phyloP scores from a whole-genome alignment of 2,113 vertebrate species.

The Neolamprologus ventralis region DNA sequence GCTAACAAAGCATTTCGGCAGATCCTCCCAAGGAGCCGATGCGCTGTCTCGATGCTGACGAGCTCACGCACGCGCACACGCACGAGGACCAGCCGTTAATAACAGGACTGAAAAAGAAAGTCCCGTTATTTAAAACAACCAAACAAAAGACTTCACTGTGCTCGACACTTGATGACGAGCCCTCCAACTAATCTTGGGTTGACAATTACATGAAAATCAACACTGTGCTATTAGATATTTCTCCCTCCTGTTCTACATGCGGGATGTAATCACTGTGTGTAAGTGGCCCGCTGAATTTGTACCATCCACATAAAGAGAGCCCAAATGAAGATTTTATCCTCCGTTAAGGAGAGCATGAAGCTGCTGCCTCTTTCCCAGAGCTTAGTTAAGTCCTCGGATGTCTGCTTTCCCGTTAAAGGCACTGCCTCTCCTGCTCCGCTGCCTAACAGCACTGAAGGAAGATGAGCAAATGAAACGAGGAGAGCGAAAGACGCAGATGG shows the following conservation, averaged over 20 bases:
- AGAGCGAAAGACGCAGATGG: conserved; percentile 29
- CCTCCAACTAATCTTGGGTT: neutral
- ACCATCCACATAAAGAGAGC: neutral
- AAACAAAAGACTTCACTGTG: neutral
- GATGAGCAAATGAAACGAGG: conserved; percentile 23
- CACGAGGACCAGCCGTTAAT: neutral
- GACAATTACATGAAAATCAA: neutral
- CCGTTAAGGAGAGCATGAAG: conserved; percentile 12
- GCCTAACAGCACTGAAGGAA: conserved; percentile 37
- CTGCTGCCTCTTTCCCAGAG: conserved; percentile 6
- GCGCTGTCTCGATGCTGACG: conserved; percentile 2
- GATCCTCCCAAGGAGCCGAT: neutral
- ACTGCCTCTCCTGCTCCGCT: neutral
- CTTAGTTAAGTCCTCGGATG: conserved; percentile 48
- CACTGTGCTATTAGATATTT: neutral
- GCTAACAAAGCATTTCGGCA: conserved; percentile 48
- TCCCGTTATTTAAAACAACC: neutral
- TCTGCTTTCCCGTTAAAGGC: conserved; percentile 25
- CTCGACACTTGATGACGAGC: neutral
- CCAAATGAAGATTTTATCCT: conserved; percentile 28
- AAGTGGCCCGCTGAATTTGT: neutral
- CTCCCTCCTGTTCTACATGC: neutral
- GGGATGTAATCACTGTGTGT: neutral
- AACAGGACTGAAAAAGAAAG: neutral
- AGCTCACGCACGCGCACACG: neutral